phyloP scores from a whole-genome alignment of 1,140 invertebrate species.

The Cheumatopsyche charites region DNA sequence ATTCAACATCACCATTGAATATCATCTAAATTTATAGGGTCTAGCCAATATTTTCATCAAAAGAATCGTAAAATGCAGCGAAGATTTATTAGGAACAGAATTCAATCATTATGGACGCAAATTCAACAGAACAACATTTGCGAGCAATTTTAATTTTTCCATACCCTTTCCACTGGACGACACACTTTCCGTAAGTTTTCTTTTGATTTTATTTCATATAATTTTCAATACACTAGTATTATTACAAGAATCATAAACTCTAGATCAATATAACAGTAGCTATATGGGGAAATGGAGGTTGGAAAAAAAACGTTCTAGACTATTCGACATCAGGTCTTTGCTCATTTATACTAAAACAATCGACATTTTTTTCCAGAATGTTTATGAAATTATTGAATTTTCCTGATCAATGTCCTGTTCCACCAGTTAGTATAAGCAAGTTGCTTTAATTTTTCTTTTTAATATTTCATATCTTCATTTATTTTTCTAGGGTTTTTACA shows the following conservation, averaged over 20 bases:
- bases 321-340: background rate
- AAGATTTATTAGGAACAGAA: background rate
- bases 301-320: constrained; percentile 10
- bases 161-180: background rate
- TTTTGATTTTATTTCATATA: background rate
- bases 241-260: too few relatives aligned
- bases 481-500: background rate
- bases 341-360: background rate
- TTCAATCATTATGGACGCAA: background rate
- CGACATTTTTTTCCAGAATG: too few relatives aligned
- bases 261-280: background rate
- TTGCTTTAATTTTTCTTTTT: too few relatives aligned
- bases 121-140: background rate
- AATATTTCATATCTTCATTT: too few relatives aligned
- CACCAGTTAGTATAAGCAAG: background rate
- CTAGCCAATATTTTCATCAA: background rate
- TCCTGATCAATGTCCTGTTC: background rate
- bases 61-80: background rate
- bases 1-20: too few relatives aligned
- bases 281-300: constrained; percentile 22
- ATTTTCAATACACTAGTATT: too few relatives aligned
- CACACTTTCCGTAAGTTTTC: background rate
- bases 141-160: background rate
- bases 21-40: too few relatives aligned
- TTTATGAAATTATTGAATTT: background rate